Evolutionary conservation across 64 coral and sea anemone genomes (phyloP).

Genomic region (Porites australiensis): DNA sequence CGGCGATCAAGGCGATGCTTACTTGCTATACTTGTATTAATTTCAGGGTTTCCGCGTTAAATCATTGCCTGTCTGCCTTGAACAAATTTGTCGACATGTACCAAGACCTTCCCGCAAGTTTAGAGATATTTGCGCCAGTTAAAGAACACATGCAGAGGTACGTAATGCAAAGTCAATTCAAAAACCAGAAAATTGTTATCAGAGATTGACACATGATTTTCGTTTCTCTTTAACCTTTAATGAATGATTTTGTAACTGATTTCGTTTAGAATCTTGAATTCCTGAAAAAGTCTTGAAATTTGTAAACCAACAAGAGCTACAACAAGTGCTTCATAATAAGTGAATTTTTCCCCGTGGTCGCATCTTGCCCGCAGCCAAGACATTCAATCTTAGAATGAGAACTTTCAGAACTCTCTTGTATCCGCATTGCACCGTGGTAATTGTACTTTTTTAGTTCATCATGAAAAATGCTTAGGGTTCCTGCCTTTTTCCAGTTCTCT

Average conservation of each 20-base stretch:
- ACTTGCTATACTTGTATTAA: not conserved
- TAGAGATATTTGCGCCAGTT: constrained; percentile 80
- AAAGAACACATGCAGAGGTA: constrained; percentile 88
- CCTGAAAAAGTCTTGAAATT: no score
- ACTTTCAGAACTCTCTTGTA: no score
- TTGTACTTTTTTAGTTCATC: no score
- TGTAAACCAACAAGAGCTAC: no score
- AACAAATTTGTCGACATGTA: constrained; percentile 78
- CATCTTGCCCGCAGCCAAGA: not conserved
- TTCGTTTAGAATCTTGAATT: no score
- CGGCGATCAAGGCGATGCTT: not conserved
- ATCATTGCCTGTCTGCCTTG: constrained; percentile 64
- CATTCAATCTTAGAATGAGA: no score
- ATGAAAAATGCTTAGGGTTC: no score
- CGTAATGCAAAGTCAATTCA: not conserved
- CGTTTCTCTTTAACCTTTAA: no score
- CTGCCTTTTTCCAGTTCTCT: no score
- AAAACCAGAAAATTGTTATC: not conserved
- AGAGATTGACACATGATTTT: no score
- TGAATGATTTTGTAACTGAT: no score
- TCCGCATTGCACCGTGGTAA: no score
- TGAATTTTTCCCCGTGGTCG: not conserved
- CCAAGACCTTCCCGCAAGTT: constrained; percentile 71
- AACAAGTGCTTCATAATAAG: not conserved
- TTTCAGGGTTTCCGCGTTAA: constrained; percentile 76